Evolutionary conservation across 2,888 invertebrate species (phyloP), one percentile per base, ranked within the genome.

Genomic region (Strigamia crassipes): DNA sequence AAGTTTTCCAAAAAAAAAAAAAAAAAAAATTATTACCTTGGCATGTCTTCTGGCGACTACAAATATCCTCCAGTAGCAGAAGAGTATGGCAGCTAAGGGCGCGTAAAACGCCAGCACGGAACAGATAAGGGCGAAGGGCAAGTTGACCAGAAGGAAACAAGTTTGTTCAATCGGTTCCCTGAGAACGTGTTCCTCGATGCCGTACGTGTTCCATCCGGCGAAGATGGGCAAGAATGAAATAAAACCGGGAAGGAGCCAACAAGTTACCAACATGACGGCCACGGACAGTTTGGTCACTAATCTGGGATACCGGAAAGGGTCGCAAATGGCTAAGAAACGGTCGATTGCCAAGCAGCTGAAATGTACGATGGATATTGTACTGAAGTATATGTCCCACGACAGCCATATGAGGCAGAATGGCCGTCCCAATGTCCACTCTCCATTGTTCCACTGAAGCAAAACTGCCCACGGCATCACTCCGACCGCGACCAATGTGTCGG

Each of bases 11-110:
- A 1, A 66, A 66, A 23, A 23, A 23, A 10, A 21, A 66, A 66
- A 66, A 23, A 38, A 23, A 66, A 23, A 66, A 21, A 66, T 21
- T 23, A 31, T 73, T 73, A 73, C 73, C 31, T 81, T 73, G n/a
- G 83, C 83, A 46, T 83, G 83, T 31, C 82, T 61, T n/a, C 83
- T 41, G 27, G 83, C 83, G 6, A 87, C 86, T 10, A 84, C 85
- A 90, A 97, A 98, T 86, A 98, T 98, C 85, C 96, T 91, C 94
- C 96, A 96, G 89, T 98, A 98, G 91, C 98, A 97, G 91, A 97
- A 97, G 86, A 97, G 91, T 95, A 98, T 98, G 85, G 98, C 96
- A 86, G 96, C 93, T 96, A 97, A 96, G 56, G 98, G 98, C 8
- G 97, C 93, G 90, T 96, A 98, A 91, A 98, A 98, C 84, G 97